These are phyloP conservation scores for Pararge aegeria DNA, from an alignment of 1,140 invertebrate genomes.

Conservation along the genomic window DNA sequence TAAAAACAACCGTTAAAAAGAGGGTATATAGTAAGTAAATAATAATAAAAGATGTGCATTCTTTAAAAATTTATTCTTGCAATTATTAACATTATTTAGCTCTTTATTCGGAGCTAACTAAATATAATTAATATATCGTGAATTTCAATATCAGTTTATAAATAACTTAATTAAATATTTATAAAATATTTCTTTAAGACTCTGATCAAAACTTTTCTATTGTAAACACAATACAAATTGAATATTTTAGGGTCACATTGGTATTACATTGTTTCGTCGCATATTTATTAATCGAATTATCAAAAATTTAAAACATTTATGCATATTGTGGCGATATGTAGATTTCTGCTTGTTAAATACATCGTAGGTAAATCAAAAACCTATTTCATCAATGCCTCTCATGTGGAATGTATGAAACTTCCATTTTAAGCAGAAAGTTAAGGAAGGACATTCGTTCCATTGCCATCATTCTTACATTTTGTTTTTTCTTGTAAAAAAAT, in stretches of 20 bases:
- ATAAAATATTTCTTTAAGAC: constrained; percentile 31
- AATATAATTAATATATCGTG: constrained; percentile 7
- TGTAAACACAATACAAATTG: constrained; percentile 3
- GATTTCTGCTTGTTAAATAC: constrained; percentile 22
- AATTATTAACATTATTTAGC: constrained; percentile 55
- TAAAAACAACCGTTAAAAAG: background rate
- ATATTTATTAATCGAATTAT: constrained; percentile 7
- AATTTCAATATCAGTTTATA: constrained; percentile 7
- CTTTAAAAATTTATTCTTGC: constrained; percentile 61
- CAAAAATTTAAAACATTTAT: background rate
- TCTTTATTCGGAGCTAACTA: constrained; percentile 43
- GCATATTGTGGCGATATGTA: constrained; percentile 28
- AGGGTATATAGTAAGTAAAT: background rate
- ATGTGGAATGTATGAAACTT: constrained; percentile 45
- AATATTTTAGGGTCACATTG: constrained; percentile 1
- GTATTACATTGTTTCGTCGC: background rate
- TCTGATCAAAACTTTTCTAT: background rate
- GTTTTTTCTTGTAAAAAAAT: background rate
- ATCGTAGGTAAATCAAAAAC: background rate
- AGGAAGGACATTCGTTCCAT: background rate
- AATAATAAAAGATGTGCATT: constrained; percentile 18
- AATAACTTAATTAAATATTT: constrained; percentile 20
- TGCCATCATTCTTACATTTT: constrained; percentile 1
- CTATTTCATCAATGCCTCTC: constrained; percentile 17
- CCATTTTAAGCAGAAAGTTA: constrained; percentile 15